Conservation (phyloP, 2,888 invertebrate species). For the Apodemia zela region DNA sequence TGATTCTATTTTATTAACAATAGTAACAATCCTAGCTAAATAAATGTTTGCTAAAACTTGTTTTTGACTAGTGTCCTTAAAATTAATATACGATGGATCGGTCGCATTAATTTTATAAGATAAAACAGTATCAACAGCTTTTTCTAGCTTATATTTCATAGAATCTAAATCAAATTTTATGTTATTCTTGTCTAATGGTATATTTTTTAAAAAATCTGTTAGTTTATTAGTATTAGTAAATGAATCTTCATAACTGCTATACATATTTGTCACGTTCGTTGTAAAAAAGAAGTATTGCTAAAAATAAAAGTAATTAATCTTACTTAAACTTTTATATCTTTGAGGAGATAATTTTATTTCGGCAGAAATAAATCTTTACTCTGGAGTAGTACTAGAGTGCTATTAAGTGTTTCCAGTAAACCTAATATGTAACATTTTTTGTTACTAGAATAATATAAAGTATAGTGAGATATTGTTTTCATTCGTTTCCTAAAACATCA, state of each 20-base stretch:
- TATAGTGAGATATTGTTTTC: no score
- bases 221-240: conserved; percentile 48
- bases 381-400: no score
- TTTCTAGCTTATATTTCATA: conserved; percentile 47
- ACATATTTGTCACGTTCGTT: conserved; percentile 46
- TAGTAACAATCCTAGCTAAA: conserved; percentile 53
- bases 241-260: conserved; percentile 53
- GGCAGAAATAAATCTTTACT: no score
- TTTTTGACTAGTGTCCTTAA: conserved; percentile 54
- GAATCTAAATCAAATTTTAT: conserved; percentile 44
- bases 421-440: no score
- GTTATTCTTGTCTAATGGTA: conserved; percentile 45
- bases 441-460: no score
- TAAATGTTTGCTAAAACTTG: conserved; percentile 52
- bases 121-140: conserved; percentile 47
- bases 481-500: no score
- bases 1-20: conserved; percentile 51
- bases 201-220: conserved; percentile 40
- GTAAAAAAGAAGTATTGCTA: conserved; percentile 69
- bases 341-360: no score
- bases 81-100: conserved; percentile 46
- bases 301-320: conserved; percentile 32
- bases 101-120: conserved; percentile 49
- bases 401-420: no score
- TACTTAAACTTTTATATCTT: no score